Evolutionary conservation across 2,797 vertebrate genomes (phyloP), one percentile per base, ranked within the genome.

Genomic region (Leuciscus waleckii): DNA sequence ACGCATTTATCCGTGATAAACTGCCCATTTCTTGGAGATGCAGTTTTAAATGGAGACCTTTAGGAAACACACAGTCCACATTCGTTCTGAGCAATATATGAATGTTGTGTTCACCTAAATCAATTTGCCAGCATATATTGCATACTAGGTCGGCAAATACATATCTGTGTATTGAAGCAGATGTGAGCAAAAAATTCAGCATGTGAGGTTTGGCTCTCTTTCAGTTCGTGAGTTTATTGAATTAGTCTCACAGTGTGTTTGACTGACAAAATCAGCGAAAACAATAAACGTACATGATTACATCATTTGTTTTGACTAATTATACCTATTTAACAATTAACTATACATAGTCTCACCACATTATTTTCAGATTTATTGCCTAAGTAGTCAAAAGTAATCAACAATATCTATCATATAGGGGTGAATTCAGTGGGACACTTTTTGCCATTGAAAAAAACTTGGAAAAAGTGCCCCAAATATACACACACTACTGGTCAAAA

Each of bases 31-130:
- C 49, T 70, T 65, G 3, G 65, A 37, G 79, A 14, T 77, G 75
- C 73, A 54, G 35, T 75, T 75, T 35, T 54, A 56, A 76, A 76
- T 32, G 49, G 49, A 76, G 74, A 76, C 74, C 49, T 76, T 56
- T 26, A 61, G 75, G 75, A 78, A 61, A 78, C 54, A 61, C 4
- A 41, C 54, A 41, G 54, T 16, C 5, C 54, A 39, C 54, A 61
- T 78, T 19, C 14, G 5, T 78, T 41, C 35, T 41, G 54, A n/a
- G n/a, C 74, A 58, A 58, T 2, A 17, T 3, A 58, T 77, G 51
- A 77, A 39, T 17, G 35, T 39, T 77, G 23, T 23, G 7, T 77
- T 41, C 26, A 41, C 54, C 21, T 26, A 6, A n/a, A 61, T 77
- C 23, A 61, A 26, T 77, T 75, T 23, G 11, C 35, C 8, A n/a